Base-by-base conservation (phyloP, 2,888 invertebrate species). In the Choristoneura rosaceana region DNA sequence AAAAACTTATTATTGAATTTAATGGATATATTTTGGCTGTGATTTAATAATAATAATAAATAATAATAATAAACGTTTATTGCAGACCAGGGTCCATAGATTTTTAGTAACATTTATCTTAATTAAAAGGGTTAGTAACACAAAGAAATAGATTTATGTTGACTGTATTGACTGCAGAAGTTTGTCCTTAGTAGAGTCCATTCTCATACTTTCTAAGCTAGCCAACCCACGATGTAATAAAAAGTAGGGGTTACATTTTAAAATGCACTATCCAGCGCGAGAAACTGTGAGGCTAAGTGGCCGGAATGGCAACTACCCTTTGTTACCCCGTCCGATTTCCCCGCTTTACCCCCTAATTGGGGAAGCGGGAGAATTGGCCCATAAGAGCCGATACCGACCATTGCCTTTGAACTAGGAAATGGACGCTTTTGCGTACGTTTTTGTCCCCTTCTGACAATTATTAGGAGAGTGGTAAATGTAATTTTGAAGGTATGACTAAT, bases 201-300 rank as follows among this genome's bases (percentile, higher is more conserved):
- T n/a, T 47, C 47, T 47, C 47, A 55, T 12, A 55, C 12, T 25
- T 47, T 17, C 45, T 14, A 17, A n/a, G 7, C 14, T 62, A 82
- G 86, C 81, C 66, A 63, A 4, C 2, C 34, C 62, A 33, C 68
- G 33, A 43, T 55, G 33, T 43, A 8, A 68, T 14, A 62, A 68
- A 15, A 34, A 55, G 3, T 43, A 9, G 52, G 25, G 10, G 58
- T 81, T 77, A 78, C 82, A 84, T 86, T 87, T 87, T 84, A 84
- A 87, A 87, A 84, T 79, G 79, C 80, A 58, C 70, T 64, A 64
- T 59, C 62, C 47, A 45, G 15, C 2, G 74, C 75, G 77, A 85
- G 87, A 87, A 85, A 87, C 84, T 82, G 84, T 82, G 85, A 85
- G 84, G 79, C 83, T 88, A 87, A 91, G 89, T 90, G 90, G 86